These are phyloP conservation scores for Festucalex cinctus DNA, from an alignment of 2,113 vertebrate genomes.

Conservation along the genomic window DNA sequence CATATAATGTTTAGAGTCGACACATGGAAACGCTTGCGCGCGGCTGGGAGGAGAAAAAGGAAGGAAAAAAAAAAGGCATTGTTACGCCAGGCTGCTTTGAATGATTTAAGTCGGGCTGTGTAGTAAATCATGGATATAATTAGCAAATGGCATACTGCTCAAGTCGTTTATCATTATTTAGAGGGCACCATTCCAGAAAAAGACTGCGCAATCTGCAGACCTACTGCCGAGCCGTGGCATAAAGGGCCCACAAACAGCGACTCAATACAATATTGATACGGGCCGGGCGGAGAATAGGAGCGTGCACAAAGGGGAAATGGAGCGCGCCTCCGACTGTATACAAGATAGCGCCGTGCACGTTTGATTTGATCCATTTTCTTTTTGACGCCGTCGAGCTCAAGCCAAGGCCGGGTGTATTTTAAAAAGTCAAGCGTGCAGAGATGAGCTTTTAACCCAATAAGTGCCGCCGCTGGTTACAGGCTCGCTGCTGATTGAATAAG, in stretches of 20 bases:
- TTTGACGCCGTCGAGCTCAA: constrained; percentile 72
- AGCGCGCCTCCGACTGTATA: constrained; percentile 55
- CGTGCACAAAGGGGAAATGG: constrained; percentile 63
- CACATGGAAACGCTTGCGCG: constrained; percentile 97
- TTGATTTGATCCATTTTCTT: constrained; percentile 69
- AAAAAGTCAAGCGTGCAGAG: constrained; percentile 77
- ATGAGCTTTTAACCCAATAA: constrained; percentile 85
- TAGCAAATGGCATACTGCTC: constrained; percentile 99
- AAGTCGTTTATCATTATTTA: constrained; percentile 99
- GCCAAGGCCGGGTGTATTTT: constrained; percentile 70
- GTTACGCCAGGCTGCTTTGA: constrained; percentile 99
- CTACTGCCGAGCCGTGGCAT: constrained; percentile 97
- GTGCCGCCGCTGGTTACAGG: constrained; percentile 76
- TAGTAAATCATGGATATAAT: constrained; percentile 99
- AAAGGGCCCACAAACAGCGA: constrained; percentile 94
- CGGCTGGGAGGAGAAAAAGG: constrained; percentile 59
- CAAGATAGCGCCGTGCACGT: constrained; percentile 52
- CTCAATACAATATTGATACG: constrained; percentile 94
- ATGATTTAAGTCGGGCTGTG: constrained; percentile 99
- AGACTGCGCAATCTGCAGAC: constrained; percentile 97
- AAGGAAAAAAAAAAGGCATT: constrained; percentile 86
- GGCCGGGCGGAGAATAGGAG: constrained; percentile 58
- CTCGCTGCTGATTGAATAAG: constrained; percentile 80
- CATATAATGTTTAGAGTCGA: constrained; percentile 97
- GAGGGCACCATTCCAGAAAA: constrained; percentile 99